Evolutionary conservation across 2,797 vertebrate species (phyloP).

Genomic region (Pitangus sulphuratus): DNA sequence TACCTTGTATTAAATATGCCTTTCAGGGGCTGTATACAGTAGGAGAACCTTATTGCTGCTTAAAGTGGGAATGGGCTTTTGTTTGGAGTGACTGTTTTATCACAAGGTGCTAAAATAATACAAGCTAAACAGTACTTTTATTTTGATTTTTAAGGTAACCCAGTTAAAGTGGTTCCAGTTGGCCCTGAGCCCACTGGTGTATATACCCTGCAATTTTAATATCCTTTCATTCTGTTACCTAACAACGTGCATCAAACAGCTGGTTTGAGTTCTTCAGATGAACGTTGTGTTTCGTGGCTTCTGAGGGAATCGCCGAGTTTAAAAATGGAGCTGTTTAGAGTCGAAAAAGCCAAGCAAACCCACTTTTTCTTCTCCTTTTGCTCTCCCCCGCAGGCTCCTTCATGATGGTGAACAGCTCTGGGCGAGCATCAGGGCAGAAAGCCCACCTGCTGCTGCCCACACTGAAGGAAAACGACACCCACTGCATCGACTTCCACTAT

Average conservation of each 20-base stretch:
- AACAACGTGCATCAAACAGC: not conserved
- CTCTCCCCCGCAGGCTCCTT: slow-evolving; percentile 85
- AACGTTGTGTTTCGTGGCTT: not conserved
- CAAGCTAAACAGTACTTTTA: not conserved
- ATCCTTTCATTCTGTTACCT: not conserved
- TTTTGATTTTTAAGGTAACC: not conserved
- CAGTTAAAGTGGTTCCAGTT: not conserved
- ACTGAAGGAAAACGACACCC: slow-evolving; percentile 95
- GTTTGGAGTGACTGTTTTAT: not conserved
- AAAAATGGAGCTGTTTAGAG: not conserved
- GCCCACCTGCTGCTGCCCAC: slow-evolving; percentile 93
- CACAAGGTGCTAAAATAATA: not conserved
- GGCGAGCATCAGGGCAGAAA: slow-evolving; percentile 92
- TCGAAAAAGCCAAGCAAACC: not conserved
- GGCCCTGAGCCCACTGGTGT: not conserved
- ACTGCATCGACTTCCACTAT: slow-evolving; percentile 98
- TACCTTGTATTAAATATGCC: not conserved
- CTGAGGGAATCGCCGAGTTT: not conserved
- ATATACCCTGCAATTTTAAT: not conserved
- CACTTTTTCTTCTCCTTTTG: not conserved
- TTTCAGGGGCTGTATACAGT: fast-evolving
- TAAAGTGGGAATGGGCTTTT: not conserved
- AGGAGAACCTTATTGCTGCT: not conserved
- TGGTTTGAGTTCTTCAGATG: not conserved
- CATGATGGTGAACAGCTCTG: slow-evolving; percentile 96